Percentiles rank a stretch among this genome's conserved stretches.
Conservation (phyloP, 2,113 vertebrate species). For the Prolemur simus region DNA sequence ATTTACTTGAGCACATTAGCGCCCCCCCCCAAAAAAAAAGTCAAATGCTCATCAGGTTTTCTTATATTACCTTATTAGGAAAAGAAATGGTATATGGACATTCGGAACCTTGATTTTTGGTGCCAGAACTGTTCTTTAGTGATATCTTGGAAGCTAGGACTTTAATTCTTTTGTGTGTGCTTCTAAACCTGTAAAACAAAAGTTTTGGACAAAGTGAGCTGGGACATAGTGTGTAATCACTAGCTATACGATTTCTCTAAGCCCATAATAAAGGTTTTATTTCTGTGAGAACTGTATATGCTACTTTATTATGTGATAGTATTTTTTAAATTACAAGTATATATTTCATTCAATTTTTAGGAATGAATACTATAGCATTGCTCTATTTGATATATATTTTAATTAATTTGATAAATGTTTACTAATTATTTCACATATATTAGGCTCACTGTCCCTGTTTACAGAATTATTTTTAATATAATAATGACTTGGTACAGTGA, state of each 20-base stretch:
- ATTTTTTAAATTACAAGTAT: background rate
- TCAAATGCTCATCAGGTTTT: background rate
- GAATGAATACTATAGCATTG: background rate
- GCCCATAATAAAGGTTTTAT: background rate
- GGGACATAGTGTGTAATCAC: background rate
- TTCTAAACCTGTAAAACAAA: background rate
- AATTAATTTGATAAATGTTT: background rate
- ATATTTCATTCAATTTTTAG: background rate
- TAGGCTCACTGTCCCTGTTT: background rate
- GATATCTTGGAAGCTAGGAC: background rate
- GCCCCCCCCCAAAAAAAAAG: background rate
- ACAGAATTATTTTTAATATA: background rate
- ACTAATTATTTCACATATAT: background rate
- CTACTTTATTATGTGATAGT: background rate
- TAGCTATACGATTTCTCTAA: background rate
- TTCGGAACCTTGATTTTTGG: background rate
- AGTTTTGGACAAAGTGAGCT: background rate
- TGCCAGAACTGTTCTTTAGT: background rate
- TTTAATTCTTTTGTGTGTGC: background rate
- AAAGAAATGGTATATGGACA: background rate
- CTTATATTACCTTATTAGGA: background rate
- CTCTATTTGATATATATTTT: background rate
- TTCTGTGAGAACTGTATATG: background rate
- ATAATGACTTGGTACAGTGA: background rate
- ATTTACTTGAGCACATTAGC: background rate